Evolutionary conservation across 2,888 invertebrate genomes (phyloP).

Genomic region (Drosophila putrida): DNA sequence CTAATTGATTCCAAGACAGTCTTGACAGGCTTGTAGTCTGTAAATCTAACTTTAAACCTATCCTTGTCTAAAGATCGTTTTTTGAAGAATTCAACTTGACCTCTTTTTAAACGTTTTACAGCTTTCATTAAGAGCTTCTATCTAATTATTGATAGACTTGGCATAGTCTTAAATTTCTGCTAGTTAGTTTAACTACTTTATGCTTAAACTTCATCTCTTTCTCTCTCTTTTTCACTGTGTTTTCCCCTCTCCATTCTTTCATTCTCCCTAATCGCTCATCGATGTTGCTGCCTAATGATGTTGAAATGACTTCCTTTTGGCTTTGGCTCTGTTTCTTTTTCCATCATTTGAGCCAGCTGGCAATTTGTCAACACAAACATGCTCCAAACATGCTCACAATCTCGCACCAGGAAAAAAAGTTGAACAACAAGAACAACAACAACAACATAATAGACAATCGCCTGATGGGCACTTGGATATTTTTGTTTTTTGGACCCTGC

Average conservation of each 20-base stretch:
- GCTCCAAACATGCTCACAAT: constrained; percentile 40
- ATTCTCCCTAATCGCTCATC: constrained; percentile 32
- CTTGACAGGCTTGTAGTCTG: not conserved
- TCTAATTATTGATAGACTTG: no score
- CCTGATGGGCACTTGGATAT: constrained; percentile 35
- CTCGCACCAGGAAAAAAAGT: constrained; percentile 10
- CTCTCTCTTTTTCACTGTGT: not conserved
- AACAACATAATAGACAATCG: constrained; percentile 28
- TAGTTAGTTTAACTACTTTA: not conserved
- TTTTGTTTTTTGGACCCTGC: constrained; percentile 40
- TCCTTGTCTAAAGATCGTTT: no score
- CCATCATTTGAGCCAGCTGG: constrained; percentile 52
- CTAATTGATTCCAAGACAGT: not conserved
- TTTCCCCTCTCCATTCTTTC: not conserved
- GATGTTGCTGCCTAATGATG: constrained; percentile 65
- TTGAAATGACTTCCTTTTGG: constrained; percentile 65
- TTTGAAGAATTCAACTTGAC: not conserved
- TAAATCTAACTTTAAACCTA: not conserved
- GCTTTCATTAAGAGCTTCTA: not conserved
- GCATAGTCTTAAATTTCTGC: not conserved
- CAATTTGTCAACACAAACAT: constrained; percentile 67
- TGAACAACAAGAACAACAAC: not conserved
- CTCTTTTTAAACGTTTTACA: not conserved
- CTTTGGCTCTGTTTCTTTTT: constrained; percentile 8
- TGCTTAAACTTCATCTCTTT: not conserved